Evolutionary conservation across 2,113 vertebrate species (phyloP), one percentile per base, ranked within the genome.

Genomic region (Myotis davidii): DNA sequence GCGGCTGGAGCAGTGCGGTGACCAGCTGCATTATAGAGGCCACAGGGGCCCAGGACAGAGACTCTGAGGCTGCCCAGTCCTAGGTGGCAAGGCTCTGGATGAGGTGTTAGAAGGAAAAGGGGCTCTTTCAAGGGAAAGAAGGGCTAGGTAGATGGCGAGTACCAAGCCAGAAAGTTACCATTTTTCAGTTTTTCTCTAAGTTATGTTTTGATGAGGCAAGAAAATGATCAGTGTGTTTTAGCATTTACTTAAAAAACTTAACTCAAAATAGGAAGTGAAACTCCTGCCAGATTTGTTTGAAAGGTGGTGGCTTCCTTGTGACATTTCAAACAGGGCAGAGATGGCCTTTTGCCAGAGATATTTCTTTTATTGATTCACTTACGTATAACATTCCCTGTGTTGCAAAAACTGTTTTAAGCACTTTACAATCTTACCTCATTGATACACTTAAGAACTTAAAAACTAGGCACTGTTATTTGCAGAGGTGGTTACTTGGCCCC

Each of bases 351-450:
- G 70, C 32, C 48, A 32, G n/a, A 48, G 42, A 6, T 73, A 48
- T 54, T 77, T 85, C 32, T 67, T 61, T 83, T 56, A 91, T 79
- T 9, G 54, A 73, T 93, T 91, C 74, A 9, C 18, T 64, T 61
- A 34, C 11, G 3, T 45, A 12, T 59, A 45, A 18, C 3, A 1
- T 37, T n/a, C 73, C 61, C 77, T 52, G 25, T 8, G 32, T 39
- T 42, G 42, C 13, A 77, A 67, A 50, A 16, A 0, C 9, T 69
- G 32, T 52, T 86, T 65, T 56, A 76, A 88, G 59, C 8, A 27
- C 39, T 82, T 77, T 65, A 56, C 83, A 74, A 54, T 29, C 73
- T 76, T 21, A 65, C 29, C 37, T 70, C 50, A 3, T 50, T 32
- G 69, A 61, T 88, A 65, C 5, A 27, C 34, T 69, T 67, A 83